These are phyloP conservation scores for Nesospiza acunhae DNA, from an alignment of 2,113 vertebrate species.

Conservation along the genomic window DNA sequence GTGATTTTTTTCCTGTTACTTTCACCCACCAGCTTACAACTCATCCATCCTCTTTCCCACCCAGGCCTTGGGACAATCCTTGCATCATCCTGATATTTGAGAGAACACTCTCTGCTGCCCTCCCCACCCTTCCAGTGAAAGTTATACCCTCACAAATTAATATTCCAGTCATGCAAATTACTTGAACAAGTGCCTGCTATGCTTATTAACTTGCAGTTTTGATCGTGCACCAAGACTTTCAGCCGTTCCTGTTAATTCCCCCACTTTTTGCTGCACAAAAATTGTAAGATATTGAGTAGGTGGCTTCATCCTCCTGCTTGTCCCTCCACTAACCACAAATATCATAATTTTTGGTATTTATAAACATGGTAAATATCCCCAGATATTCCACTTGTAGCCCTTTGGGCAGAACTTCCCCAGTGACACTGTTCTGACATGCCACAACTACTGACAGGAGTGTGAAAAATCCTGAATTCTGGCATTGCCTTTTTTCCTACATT, in stretches of 20 bases:
- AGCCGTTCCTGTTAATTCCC: neutral
- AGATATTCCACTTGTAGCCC: neutral
- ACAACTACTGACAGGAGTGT: accelerated
- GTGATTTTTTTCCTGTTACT: neutral
- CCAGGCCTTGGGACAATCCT: neutral
- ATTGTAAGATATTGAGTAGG: neutral
- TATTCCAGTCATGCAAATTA: constrained; percentile 45
- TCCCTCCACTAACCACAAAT: neutral
- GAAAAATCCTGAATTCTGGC: neutral
- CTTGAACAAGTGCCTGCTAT: constrained; percentile 45
- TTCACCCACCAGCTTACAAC: neutral
- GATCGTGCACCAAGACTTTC: neutral
- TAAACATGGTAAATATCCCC: neutral
- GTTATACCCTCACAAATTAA: neutral
- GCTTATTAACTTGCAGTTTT: constrained; percentile 57
- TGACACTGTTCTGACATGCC: no score
- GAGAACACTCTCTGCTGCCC: neutral
- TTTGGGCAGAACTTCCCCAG: neutral
- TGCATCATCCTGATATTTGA: neutral
- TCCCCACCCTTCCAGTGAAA: neutral
- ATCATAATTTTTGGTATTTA: accelerated
- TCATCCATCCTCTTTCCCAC: neutral
- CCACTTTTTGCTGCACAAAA: neutral
- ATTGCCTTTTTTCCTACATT: neutral
- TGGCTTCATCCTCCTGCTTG: neutral